Evolutionary conservation across 2,797 vertebrate species (phyloP), one percentile per base, ranked within the genome.

Genomic region (Argya squamiceps): DNA sequence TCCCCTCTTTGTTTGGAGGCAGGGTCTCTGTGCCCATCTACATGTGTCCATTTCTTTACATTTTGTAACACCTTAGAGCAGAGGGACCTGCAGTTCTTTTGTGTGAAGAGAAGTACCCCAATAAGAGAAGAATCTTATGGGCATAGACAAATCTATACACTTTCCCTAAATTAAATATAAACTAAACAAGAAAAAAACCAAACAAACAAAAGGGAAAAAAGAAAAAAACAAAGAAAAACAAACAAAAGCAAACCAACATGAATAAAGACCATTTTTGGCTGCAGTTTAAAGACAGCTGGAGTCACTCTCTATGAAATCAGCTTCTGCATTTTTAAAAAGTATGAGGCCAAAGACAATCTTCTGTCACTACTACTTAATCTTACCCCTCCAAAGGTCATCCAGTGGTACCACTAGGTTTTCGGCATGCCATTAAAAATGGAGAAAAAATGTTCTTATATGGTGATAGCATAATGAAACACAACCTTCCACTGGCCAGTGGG

Each of bases 381-480:
- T 92, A 91, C 77, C 56, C 73, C 52, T 91, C 58, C 47, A 63
- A 89, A 95, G 93, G 76, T 93, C 94, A 71, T 74, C 44, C 60
- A 77, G 46, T 81, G 76, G 74, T 95, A 83, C 63, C 3, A 8
- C 63, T 87, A 70, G 13, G 49, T 93, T 96, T 95, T 93, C 1
- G 18, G 56, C 76, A 76, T 95, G 68, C 74, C 67, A 50, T 89
- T 95, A 84, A 76, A 92, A 93, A 84, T 55, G 43, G 49, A 80
- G 89, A 91, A 94, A 93, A 93, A 88, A 88, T 96, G 92, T 84
- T 96, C 95, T 96, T 94, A 95, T 96, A 93, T 96, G 83, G 89
- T 93, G 91, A 82, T 96, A 90, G 85, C 75, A 68, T 94, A 95
- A 93, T 92, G 92, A 96, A 94, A 96, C 92, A 93, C 88, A 96